Evolutionary conservation across 1,140 invertebrate species (phyloP).

Genomic region (Drosophila lowei): DNA sequence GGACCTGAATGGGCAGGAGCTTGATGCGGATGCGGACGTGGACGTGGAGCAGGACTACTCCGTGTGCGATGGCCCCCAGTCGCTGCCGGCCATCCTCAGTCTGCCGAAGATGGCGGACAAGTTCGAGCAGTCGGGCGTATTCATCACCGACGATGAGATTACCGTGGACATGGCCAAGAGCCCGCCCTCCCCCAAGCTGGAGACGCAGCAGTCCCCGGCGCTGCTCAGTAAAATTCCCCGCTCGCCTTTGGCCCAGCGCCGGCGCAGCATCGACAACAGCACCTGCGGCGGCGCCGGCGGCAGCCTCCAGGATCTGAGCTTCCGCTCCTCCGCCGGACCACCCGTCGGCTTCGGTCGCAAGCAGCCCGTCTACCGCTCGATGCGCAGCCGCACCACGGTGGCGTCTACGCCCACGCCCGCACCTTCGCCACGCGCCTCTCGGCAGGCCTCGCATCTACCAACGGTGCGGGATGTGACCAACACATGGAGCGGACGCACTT

Average conservation of each 20-base stretch:
- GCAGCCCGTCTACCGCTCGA: conserved; percentile 74
- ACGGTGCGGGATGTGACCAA: conserved; percentile 84
- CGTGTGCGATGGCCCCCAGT: conserved; percentile 65
- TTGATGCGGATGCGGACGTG: conserved; percentile 17
- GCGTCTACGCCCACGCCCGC: background rate
- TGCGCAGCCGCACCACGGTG: conserved; percentile 54
- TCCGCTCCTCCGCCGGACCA: conserved; percentile 43
- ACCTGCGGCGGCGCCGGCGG: conserved; percentile 60
- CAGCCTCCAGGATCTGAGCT: conserved; percentile 69
- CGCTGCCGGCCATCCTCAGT: conserved; percentile 66
- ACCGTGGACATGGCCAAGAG: conserved; percentile 87
- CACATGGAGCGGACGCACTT: conserved; percentile 88
- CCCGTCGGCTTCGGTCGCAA: conserved; percentile 60
- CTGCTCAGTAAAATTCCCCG: conserved; percentile 70
- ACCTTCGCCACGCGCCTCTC: conserved; percentile 25
- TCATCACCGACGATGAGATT: conserved; percentile 84
- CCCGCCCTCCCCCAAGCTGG: conserved; percentile 84
- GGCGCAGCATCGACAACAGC: conserved; percentile 73
- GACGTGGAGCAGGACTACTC: conserved; percentile 41
- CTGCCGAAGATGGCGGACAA: conserved; percentile 44
- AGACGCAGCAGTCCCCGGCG: background rate
- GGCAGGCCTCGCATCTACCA: conserved; percentile 80
- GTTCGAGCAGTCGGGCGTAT: conserved; percentile 78
- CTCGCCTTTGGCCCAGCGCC: conserved; percentile 68
- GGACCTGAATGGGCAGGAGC: conserved; percentile 6